Evolutionary conservation across 2,113 vertebrate genomes (phyloP), one percentile per base, ranked within the genome.

Genomic region (Podilymbus podiceps): DNA sequence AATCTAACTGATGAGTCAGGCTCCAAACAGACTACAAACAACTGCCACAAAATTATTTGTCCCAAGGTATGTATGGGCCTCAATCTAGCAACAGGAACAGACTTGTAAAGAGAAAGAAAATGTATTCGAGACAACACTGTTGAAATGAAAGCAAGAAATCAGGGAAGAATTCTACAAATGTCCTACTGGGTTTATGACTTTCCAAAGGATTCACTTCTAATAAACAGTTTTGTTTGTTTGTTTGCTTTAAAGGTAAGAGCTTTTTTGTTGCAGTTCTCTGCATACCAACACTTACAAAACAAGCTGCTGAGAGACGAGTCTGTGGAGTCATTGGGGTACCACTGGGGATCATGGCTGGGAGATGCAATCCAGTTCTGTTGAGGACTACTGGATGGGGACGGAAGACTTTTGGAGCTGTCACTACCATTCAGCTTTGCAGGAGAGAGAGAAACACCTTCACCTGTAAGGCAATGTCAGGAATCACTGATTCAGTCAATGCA

Each of bases 291-390:
- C 99, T 98, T 96, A 99, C 99, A 99, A 44, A 99, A 99, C 72
- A 99, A 98, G 95, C 99, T 99, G 97, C 99, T 99, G 71, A 99
- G 98, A 2, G 99, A 99, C 4, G 99, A 99, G 95, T 99, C 99
- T 0, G 99, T 99, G 22, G 99, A 99, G 96, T 99, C 99, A 6
- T 98, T 99, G 95, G 99, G 99, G 96, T 99, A 99, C 99, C 99
- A 99, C 98, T 99, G 99, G 9, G 99, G 99, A 96, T 99, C 99
- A 0, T 99, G 99, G 83, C 98, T 98, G 20, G 99, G 99, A 28
- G 99, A 99, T 0, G 99, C 99, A 75, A 99, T 99, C 99, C 99
- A 99, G 93, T 98, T 99, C 87, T 99, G 98, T 55, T 99, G 99
- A 42, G 99, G 99, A 93, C 99, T 99, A 95, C 98, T 98, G 7